Evolutionary conservation across 1,140 invertebrate genomes (phyloP).

Genomic region (Drosophila suzukii): DNA sequence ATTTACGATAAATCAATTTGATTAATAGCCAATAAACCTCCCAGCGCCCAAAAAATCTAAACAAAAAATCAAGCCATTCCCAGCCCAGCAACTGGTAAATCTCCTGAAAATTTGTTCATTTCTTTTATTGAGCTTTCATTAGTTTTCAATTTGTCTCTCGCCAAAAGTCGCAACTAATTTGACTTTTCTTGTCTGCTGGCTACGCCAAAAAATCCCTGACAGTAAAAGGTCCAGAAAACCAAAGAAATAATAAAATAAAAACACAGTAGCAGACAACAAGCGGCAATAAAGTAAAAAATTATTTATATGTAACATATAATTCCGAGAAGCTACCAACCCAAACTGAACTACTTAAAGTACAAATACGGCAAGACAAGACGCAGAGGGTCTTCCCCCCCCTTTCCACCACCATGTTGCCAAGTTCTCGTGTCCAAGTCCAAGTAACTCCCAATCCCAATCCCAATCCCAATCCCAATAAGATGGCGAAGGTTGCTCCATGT

Average conservation of each 20-base stretch:
- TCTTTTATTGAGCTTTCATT: conserved; percentile 24
- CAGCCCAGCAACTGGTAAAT: neutral
- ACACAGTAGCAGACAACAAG: conserved; percentile 15
- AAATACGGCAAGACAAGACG: neutral
- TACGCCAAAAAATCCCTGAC: neutral
- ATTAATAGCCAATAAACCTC: neutral
- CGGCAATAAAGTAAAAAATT: conserved; percentile 47
- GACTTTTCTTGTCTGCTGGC: conserved; percentile 11
- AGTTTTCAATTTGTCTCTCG: conserved; percentile 9
- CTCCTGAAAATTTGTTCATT: neutral
- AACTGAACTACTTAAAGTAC: conserved; percentile 36
- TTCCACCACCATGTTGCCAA: conserved; percentile 23
- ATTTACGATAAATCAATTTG: neutral
- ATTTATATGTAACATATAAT: conserved; percentile 57
- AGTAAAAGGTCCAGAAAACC: conserved; percentile 21
- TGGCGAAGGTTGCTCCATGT: conserved; percentile 28
- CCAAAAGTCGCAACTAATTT: conserved; percentile 11
- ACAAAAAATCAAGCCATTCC: neutral
- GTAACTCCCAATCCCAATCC: conserved; percentile 11
- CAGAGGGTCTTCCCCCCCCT: neutral
- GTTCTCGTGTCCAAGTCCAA: conserved; percentile 41
- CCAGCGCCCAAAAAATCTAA: neutral
- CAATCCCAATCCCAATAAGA: conserved; percentile 20
- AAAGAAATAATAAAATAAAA: neutral
- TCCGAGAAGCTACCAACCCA: conserved; percentile 47